phyloP scores from a whole-genome alignment of 2,888 invertebrate genomes.

The Sabellastarte sp. region DNA sequence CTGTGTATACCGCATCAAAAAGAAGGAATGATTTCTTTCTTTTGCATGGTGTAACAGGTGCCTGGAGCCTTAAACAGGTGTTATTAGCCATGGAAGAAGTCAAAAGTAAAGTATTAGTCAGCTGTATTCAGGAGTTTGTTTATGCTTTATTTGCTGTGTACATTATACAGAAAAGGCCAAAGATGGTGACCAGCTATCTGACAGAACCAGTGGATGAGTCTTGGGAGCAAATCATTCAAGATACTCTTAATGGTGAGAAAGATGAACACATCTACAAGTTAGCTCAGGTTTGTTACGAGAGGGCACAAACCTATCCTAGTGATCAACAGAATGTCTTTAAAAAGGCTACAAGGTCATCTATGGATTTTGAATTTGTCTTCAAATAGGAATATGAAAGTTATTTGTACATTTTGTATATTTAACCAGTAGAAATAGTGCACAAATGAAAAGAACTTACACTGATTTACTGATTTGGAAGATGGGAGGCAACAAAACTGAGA shows the following conservation, averaged over 20 bases:
- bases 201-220: background rate
- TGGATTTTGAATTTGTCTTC: too few relatives aligned
- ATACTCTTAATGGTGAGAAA: background rate
- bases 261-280: constrained; percentile 19
- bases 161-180: background rate
- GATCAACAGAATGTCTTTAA: too few relatives aligned
- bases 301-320: too few relatives aligned
- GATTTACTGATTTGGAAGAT: too few relatives aligned
- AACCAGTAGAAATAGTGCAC: too few relatives aligned
- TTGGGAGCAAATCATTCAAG: background rate
- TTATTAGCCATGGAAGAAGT: background rate
- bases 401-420: too few relatives aligned
- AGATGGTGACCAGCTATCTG: background rate
- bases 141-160: background rate
- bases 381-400: too few relatives aligned
- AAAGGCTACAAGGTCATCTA: too few relatives aligned
- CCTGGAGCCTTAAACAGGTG: constrained; percentile 11
- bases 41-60: constrained; percentile 21
- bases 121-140: background rate
- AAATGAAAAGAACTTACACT: too few relatives aligned
- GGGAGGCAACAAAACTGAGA: too few relatives aligned
- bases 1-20: constrained; percentile 12
- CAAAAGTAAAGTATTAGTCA: too few relatives aligned
- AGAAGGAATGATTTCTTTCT: constrained; percentile 22
- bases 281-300: constrained; percentile 17